Base-by-base conservation (phyloP, 2,113 vertebrate genomes). In the Varanus komodoensis region DNA sequence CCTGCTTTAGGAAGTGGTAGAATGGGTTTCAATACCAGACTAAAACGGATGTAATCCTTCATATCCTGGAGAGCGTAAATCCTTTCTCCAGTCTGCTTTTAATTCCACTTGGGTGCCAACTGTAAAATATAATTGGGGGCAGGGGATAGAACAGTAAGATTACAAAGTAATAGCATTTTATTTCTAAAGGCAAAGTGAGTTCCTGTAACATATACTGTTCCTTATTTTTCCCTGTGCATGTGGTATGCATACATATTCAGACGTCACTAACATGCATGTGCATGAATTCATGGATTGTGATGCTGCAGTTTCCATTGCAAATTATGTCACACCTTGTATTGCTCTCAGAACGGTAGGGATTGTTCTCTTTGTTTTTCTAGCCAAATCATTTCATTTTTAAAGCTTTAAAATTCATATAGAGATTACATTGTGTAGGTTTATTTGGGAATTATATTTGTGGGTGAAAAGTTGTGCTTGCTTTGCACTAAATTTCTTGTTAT, bases 261-360 rank as follows among this genome's bases (percentile, higher is more conserved):
- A 8, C 95, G 89, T 68, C 95, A 95, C 6, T 95, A 92, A 88
- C 34, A 5, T 93, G 97, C 97, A 97, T 96, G 97, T 97, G 97
- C 97, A 98, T 97, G 97, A 95, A 73, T 90, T 95, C 68, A 1
- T 92, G 95, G 82, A 93, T 89, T 90, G 85, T 92, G 95, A 68
- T 92, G 82, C 87, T 92, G 94, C 93, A 94, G 57, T 94, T 96
- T 38, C 95, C 93, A 84, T 94, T 96, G 92, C 94, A 93, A 90
- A 87, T 95, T 95, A 94, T 90, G 94, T 93, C 95, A 91, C 96
- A 91, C 79, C 93, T 94, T 96, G 87, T 95, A 90, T 95, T 96
- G 93, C 27, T 83, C 87, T 85, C 83, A 29, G 92, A 84, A 95
- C 88, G 94, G 95, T 91, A 96, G 94, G 90, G 94, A 88, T 94